Evolutionary conservation across 2,888 invertebrate species (phyloP).

Genomic region (Drymonia ruficornis): DNA sequence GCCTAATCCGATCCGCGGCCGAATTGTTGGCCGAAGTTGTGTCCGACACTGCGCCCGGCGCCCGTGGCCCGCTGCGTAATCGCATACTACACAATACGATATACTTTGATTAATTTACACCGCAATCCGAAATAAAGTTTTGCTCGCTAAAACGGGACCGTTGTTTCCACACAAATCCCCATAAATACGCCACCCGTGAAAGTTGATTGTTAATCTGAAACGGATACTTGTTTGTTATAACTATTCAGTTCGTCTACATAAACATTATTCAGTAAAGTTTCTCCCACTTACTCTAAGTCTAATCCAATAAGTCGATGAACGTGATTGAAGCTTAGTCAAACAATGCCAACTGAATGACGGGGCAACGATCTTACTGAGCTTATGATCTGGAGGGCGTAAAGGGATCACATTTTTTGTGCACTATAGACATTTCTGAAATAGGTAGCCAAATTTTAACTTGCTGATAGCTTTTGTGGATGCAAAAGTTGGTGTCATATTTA

Average conservation of each 20-base stretch:
- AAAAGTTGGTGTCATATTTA: no score
- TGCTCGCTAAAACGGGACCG: conserved; percentile 70
- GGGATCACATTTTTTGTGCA: conserved; percentile 12
- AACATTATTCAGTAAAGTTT: conserved; percentile 51
- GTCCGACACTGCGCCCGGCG: conserved; percentile 47
- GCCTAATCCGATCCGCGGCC: conserved; percentile 76
- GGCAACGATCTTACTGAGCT: conserved; percentile 38
- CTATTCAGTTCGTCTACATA: conserved; percentile 43
- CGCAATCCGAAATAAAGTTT: conserved; percentile 74
- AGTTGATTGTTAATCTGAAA: conserved; percentile 71
- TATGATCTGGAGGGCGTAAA: conserved; percentile 28
- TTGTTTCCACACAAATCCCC: conserved; percentile 69
- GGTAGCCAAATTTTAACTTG: background rate
- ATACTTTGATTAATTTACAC: conserved; percentile 80
- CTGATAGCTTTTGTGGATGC: background rate
- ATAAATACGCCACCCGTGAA: conserved; percentile 58
- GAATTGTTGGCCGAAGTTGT: conserved; percentile 74
- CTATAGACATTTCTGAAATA: background rate
- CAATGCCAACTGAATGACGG: conserved; percentile 41
- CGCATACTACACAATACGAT: conserved; percentile 62
- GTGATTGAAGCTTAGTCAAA: conserved; percentile 54
- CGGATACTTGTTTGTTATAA: conserved; percentile 58
- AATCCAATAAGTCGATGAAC: conserved; percentile 59
- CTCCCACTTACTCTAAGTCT: conserved; percentile 46
- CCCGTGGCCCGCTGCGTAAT: conserved; percentile 63